Percentiles rank a stretch among this genome's conserved stretches.
Conservation (phyloP, 2,888 invertebrate species). For the Pediacus dermestoides region DNA sequence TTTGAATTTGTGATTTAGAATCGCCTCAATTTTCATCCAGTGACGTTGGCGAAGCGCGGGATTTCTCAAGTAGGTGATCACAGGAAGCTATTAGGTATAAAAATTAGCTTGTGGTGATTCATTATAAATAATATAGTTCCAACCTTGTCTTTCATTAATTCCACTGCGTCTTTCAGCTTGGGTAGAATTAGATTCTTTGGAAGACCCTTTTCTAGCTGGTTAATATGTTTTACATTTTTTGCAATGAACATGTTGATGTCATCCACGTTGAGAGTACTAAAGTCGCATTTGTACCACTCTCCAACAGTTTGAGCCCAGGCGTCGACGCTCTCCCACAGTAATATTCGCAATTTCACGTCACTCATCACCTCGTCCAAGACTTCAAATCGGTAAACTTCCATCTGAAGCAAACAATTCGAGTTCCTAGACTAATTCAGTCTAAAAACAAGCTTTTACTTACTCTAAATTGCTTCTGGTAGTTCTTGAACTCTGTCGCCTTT, state of each 20-base stretch:
- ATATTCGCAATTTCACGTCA: slow-evolving; percentile 74
- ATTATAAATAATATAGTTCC: no score
- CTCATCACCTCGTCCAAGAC: slow-evolving; percentile 74
- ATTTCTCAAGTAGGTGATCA: slow-evolving; percentile 76
- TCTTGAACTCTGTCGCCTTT: slow-evolving; percentile 70
- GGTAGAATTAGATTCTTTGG: slow-evolving; percentile 78
- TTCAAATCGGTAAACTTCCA: slow-evolving; percentile 80
- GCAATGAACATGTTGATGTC: slow-evolving; percentile 64
- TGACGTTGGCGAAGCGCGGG: slow-evolving; percentile 74
- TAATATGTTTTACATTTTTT: slow-evolving; percentile 68
- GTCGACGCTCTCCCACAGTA: slow-evolving; percentile 75
- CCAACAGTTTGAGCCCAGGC: slow-evolving; percentile 67
- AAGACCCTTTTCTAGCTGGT: slow-evolving; percentile 78
- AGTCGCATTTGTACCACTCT: slow-evolving; percentile 64
- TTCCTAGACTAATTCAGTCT: no score
- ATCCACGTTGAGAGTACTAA: slow-evolving; percentile 66
- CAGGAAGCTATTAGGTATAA: slow-evolving; percentile 65
- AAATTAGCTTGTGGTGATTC: slow-evolving; percentile 18
- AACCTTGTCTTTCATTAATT: slow-evolving; percentile 76
- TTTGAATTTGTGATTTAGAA: slow-evolving; percentile 70
- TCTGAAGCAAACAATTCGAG: slow-evolving; percentile 49
- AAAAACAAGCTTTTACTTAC: no score
- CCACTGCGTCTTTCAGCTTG: slow-evolving; percentile 71
- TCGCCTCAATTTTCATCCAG: slow-evolving; percentile 77
- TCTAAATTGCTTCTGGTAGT: slow-evolving; percentile 82